phyloP scores from a whole-genome alignment of 2,113 vertebrate species.

The Ornithorhynchus anatinus region DNA sequence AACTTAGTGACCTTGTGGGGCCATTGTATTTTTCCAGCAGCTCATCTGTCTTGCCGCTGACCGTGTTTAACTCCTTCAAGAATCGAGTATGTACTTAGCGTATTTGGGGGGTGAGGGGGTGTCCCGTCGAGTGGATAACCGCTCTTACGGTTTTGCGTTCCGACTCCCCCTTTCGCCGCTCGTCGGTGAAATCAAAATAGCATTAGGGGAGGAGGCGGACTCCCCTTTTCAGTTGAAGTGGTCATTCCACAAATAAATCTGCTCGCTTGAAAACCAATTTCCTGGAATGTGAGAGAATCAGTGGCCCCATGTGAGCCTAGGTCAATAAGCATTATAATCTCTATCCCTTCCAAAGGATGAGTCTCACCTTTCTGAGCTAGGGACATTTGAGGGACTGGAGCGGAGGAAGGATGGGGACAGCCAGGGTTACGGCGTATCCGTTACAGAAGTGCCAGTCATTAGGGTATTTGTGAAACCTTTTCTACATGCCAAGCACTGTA shows the following conservation, averaged over 20 bases:
- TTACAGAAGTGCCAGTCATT: too few species aligned
- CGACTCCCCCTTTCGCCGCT: conserved; percentile 3
- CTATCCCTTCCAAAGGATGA: too few species aligned
- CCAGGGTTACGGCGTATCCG: too few species aligned
- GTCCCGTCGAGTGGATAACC: neutral
- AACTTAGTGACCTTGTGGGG: neutral
- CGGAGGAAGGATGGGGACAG: too few species aligned
- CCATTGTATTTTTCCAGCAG: neutral
- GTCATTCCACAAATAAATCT: conserved; percentile 26
- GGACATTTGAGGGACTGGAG: too few species aligned
- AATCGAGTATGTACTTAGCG: conserved; percentile 3
- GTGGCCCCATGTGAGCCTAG: neutral
- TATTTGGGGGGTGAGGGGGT: neutral
- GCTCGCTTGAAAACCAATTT: neutral
- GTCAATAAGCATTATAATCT: neutral
- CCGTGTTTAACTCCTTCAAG: conserved; percentile 9
- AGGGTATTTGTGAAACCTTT: too few species aligned
- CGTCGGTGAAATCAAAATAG: conserved; percentile 31
- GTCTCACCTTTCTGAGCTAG: too few species aligned
- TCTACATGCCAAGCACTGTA: too few species aligned
- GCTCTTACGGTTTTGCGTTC: conserved; percentile 2
- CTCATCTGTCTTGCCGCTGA: neutral
- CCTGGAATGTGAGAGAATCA: neutral
- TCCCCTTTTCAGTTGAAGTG: conserved; percentile 8
- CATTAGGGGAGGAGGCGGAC: neutral